phyloP scores from a whole-genome alignment of 2,888 invertebrate species.

The Thelaira solivaga region DNA sequence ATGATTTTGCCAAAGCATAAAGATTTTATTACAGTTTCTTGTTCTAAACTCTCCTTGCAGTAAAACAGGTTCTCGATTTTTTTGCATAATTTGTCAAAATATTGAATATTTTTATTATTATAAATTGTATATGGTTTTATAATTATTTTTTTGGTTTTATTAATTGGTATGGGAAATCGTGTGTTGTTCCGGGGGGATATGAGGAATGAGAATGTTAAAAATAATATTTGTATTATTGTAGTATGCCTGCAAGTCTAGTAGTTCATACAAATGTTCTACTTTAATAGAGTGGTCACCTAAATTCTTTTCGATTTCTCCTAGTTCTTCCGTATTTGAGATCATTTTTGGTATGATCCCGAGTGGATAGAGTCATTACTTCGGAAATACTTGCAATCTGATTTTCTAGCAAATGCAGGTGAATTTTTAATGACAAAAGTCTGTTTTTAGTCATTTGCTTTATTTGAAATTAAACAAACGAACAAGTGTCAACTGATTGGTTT shows the following conservation, averaged over 20 bases:
- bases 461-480: too few species aligned
- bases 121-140: not conserved
- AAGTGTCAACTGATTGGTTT: too few species aligned
- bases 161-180: not conserved
- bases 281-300: not conserved
- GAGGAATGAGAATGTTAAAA: not conserved
- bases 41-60: constrained; percentile 16
- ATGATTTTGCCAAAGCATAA: constrained; percentile 1
- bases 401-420: too few species aligned
- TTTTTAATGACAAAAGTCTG: too few species aligned
- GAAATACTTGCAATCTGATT: too few species aligned
- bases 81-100: not conserved
- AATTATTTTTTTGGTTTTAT: not conserved
- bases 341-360: too few species aligned
- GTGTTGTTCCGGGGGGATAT: not conserved
- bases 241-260: not conserved
- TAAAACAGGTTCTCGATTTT: constrained; percentile 6
- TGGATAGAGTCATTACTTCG: too few species aligned
- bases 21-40: not conserved
- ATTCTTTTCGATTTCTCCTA: not conserved
- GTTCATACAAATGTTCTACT: not conserved
- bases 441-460: too few species aligned
- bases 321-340: constrained; percentile 3
- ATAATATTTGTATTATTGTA: not conserved
- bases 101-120: not conserved